Evolutionary conservation across 2,888 invertebrate genomes (phyloP).

Genomic region (Choristoneura rosaceana): DNA sequence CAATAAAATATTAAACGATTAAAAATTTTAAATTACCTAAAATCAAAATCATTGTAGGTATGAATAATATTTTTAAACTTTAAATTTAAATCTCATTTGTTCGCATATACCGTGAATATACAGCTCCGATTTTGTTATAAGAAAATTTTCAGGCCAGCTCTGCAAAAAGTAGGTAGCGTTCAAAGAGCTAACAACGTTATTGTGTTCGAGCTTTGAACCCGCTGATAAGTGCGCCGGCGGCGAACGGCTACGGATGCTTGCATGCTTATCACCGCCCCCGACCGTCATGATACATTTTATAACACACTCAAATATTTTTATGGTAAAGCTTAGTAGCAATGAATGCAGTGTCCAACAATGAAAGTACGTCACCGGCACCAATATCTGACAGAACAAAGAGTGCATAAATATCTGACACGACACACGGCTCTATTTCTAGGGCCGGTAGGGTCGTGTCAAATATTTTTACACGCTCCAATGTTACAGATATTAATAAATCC

Average conservation of each 20-base stretch:
- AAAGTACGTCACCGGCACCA: too few relatives aligned
- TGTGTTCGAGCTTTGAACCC: constrained; percentile 76
- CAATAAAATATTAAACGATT: too few relatives aligned
- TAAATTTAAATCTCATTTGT: neutral
- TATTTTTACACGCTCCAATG: too few relatives aligned
- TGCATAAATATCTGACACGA: too few relatives aligned
- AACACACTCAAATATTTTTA: constrained; percentile 35
- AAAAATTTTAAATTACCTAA: too few relatives aligned
- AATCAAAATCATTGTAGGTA: too few relatives aligned
- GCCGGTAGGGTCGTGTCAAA: too few relatives aligned
- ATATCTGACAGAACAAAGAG: too few relatives aligned
- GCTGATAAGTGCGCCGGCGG: constrained; percentile 68
- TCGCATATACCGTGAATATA: neutral
- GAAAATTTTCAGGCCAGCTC: neutral
- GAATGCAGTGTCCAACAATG: neutral
- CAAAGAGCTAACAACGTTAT: constrained; percentile 53
- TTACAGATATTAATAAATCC: too few relatives aligned
- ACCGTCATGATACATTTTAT: constrained; percentile 47
- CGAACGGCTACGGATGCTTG: constrained; percentile 60
- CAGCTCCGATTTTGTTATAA: neutral
- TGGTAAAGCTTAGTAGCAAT: neutral
- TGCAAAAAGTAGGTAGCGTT: constrained; percentile 13
- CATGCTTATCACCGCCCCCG: constrained; percentile 64
- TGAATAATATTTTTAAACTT: too few relatives aligned
- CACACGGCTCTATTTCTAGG: too few relatives aligned